A percentile compares a stretch with the other conserved stretches of the same genome.
Conservation (phyloP, 2,888 invertebrate species). For the Pimpla rufipes region DNA sequence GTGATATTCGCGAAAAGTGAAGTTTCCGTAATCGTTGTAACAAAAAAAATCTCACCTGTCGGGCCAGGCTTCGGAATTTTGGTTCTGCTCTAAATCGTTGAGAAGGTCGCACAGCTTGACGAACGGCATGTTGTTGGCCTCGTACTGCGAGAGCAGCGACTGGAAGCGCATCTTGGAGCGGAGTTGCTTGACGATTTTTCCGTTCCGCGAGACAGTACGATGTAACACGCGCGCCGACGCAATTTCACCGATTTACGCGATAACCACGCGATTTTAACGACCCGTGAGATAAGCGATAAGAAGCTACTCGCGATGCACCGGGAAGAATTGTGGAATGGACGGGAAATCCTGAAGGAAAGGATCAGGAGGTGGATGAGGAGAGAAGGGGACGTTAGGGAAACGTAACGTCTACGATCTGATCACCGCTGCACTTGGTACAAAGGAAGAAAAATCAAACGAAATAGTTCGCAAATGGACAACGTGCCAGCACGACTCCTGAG, state of each 20-base stretch:
- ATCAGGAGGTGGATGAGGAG: constrained; percentile 34
- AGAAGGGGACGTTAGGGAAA: constrained; percentile 18
- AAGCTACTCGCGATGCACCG: background rate
- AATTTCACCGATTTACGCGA: constrained; percentile 50
- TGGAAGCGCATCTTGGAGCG: constrained; percentile 62
- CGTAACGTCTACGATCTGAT: background rate
- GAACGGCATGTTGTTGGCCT: constrained; percentile 44
- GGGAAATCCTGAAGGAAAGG: constrained; percentile 37
- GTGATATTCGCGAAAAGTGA: too few species aligned
- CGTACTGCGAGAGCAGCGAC: constrained; percentile 58
- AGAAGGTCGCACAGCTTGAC: constrained; percentile 61
- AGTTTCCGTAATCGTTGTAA: background rate
- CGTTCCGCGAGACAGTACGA: constrained; percentile 45
- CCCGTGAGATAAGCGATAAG: background rate
- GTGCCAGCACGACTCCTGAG: constrained; percentile 61
- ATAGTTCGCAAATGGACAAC: constrained; percentile 33
- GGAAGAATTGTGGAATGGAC: background rate
- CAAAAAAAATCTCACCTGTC: constrained; percentile 49
- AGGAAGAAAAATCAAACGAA: constrained; percentile 22
- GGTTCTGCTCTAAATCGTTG: constrained; percentile 59
- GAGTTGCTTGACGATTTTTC: constrained; percentile 54
- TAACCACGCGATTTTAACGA: background rate
- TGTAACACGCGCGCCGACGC: constrained; percentile 36
- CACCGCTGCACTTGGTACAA: background rate
- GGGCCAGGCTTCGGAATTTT: constrained; percentile 52